Percentiles rank a stretch among this genome's conserved stretches.
Evolutionary conservation across 2,888 invertebrate species (phyloP).

Genomic region (Watsonalla binaria): DNA sequence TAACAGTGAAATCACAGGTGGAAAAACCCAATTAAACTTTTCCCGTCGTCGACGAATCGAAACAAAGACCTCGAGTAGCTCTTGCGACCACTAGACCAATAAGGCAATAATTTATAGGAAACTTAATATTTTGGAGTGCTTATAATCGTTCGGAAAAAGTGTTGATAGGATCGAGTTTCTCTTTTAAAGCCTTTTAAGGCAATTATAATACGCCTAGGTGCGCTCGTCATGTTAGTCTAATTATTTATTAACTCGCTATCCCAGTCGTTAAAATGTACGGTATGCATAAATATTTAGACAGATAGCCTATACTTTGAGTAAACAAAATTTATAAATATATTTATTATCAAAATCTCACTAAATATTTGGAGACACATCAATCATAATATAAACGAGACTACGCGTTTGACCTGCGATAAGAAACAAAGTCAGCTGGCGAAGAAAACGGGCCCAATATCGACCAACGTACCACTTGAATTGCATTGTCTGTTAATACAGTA

Average conservation of each 20-base stretch:
- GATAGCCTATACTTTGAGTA: constrained; percentile 9
- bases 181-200: no score
- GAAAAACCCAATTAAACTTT: no score
- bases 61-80: no score
- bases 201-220: neutral
- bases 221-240: neutral
- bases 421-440: constrained; percentile 40
- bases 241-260: neutral
- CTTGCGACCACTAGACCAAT: no score
- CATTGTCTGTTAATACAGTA: no score
- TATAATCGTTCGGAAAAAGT: no score
- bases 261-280: neutral
- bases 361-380: constrained; percentile 30
- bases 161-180: no score
- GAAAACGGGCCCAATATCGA: constrained; percentile 8
- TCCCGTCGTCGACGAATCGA: no score
- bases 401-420: constrained; percentile 44
- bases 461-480: no score
- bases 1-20: no score
- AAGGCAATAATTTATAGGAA: no score
- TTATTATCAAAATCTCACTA: constrained; percentile 2
- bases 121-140: no score
- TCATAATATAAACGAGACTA: constrained; percentile 34
- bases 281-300: constrained; percentile 1
- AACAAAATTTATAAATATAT: constrained; percentile 7